Evolutionary conservation across 2,113 vertebrate species (phyloP), one percentile per base, ranked within the genome.

Genomic region (Mustela lutreola): DNA sequence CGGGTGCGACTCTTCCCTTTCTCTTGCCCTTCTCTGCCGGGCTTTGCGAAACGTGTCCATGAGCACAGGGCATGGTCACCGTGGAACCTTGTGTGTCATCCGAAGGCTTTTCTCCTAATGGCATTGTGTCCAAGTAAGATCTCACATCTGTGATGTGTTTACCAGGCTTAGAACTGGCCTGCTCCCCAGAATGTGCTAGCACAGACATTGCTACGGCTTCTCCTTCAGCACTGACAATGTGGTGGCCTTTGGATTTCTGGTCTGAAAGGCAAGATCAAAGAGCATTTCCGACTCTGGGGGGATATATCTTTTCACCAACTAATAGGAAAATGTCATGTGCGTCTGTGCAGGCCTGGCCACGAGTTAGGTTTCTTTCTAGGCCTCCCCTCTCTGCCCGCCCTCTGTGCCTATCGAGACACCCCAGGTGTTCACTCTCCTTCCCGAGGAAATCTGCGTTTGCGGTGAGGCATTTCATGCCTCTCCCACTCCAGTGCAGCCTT

Each of bases 261-360:
- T 67, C 79, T 88, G 84, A 73, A 93, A 96, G 81, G 56, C 42
- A 91, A 65, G 63, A 96, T 86, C 89, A 95, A 76, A 97, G 22
- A 82, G 82, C 56, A 3, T 71, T 76, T 39, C 82, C 79, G 79
- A 71, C 45, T 28, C 82, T 14, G 12, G 86, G 60, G 78, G 50
- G 42, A 75, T 82, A 6, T 76, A 81, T 91, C 60, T 93, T 96
- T 81, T 75, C 73, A 97, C 48, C 42, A 53, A 21, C 22, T 36
- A 67, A 26, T 50, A 63, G 50, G 76, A 80, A 91, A 95, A 97
- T 84, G 80, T 84, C n/a, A 84, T 73, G 87, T 92, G 92, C 81
- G 42, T 92, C 94, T 96, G 71, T 60, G 82, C 60, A 62, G 56
- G 12, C 8, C 58, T 89, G 70, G 56, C 93, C 10, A 2, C 5